Evolutionary conservation across 2,113 vertebrate genomes (phyloP).

Genomic region (Daubentonia madagascariensis): DNA sequence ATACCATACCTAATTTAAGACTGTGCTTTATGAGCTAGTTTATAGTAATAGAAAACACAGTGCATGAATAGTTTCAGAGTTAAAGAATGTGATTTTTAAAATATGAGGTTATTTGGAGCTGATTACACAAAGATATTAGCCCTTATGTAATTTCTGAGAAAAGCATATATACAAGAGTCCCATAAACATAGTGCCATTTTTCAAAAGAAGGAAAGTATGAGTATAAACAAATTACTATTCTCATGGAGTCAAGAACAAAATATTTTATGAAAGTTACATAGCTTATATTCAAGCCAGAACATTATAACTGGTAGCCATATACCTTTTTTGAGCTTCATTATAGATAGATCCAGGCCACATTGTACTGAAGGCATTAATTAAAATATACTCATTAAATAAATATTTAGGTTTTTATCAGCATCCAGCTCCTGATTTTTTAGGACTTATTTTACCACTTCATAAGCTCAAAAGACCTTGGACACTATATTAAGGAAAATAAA

Average conservation of each 20-base stretch:
- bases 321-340: not conserved
- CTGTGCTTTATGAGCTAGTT: conserved; percentile 63
- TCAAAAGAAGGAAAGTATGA: conserved; percentile 25
- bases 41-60: conserved; percentile 54
- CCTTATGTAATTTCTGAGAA: conserved; percentile 15
- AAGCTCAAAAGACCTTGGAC: not conserved
- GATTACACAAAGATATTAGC: conserved; percentile 51
- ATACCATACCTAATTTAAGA: conserved; percentile 58
- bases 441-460: not conserved
- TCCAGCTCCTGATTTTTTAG: not conserved
- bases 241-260: not conserved
- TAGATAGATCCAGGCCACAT: not conserved
- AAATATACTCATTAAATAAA: not conserved
- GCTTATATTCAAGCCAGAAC: not conserved
- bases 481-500: not conserved
- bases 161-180: not conserved
- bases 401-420: not conserved
- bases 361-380: not conserved
- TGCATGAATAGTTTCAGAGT: conserved; percentile 56
- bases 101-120: conserved; percentile 44
- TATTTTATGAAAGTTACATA: not conserved
- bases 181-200: conserved; percentile 2
- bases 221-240: conserved; percentile 32
- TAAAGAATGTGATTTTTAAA: conserved; percentile 55
- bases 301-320: not conserved